Evolutionary conservation across 2,888 invertebrate species (phyloP), one percentile per base, ranked within the genome.

Genomic region (Sesia bembeciformis): DNA sequence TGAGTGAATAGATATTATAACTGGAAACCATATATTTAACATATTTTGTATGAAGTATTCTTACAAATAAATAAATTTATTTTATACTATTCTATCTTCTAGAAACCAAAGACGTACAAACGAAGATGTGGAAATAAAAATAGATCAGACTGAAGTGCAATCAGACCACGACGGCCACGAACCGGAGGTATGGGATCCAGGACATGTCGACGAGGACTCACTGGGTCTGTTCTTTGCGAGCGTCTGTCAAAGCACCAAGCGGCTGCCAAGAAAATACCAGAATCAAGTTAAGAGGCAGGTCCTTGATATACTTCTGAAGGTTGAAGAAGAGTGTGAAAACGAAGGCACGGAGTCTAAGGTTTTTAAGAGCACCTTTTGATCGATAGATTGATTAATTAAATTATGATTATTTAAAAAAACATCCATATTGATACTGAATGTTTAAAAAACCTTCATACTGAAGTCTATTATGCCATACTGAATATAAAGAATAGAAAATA

Each of bases 151-250:
- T 0, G 75, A 80, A 4, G 59, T 67, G n/a, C 72, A 68, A 8
- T 78, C 82, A 0, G 84, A 82, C 42, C 66, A 61, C 39, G 83
- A 81, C 51, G 23, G 6, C 6, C 60, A 54, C 40, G 70, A 66
- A 5, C 51, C 57, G 39, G 63, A 64, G 49, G 53, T 57, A n/a
- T 81, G 80, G 84, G 81, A 81, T 42, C 68, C 74, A 0, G 64
- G 62, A 23, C 58, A 57, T 56, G 54, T 53, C 3, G 81, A 75
- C 52, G 66, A 76, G 39, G 84, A 84, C 54, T 74, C 84, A 1
- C 58, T 89, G 40, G 88, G 88, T 43, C 66, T 89, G 63, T 89
- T 87, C 74, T 89, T 89, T 60, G 87, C 88, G 7, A 85, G 85
- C 64, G 82, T 88, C 53, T 88, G 88, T 63, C 84, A 84, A 62